Percentiles rank a stretch among this genome's conserved stretches.
Evolutionary conservation across 37 sponge, comb jelly and placozoan genomes (phyloP).

Genomic region (Mnemiopsis leidyi): DNA sequence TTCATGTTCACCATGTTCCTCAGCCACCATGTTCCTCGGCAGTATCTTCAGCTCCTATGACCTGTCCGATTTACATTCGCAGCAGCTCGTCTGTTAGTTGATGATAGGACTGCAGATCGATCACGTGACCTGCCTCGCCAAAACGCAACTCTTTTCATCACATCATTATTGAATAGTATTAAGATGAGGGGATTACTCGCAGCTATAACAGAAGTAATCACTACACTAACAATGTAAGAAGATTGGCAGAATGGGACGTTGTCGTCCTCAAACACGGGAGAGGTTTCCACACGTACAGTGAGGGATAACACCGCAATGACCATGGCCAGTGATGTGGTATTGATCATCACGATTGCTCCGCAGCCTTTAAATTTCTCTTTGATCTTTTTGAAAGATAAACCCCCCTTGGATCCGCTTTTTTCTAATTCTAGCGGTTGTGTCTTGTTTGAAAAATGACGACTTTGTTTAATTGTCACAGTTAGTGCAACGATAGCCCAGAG

Average conservation of each 20-base stretch:
- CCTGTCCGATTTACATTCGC: no score
- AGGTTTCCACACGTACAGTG: no score
- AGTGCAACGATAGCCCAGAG: background rate
- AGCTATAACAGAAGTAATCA: background rate
- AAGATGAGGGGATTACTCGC: background rate
- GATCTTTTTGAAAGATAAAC: background rate
- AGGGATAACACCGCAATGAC: no score
- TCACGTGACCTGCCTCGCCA: no score
- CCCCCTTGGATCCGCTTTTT: background rate
- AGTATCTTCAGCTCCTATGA: no score
- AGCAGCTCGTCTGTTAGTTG: no score
- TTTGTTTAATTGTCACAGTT: background rate
- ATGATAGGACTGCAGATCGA: no score
- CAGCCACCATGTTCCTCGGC: no score
- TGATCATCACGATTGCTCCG: background rate
- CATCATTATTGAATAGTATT: background rate
- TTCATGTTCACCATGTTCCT: no score
- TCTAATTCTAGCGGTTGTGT: background rate
- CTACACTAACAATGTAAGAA: background rate
- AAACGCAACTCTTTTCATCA: background rate
- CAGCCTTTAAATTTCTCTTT: background rate
- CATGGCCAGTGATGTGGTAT: background rate
- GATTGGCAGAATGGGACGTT: background rate
- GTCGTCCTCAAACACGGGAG: no score
- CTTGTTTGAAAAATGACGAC: no score